Conservation (phyloP, 2,113 vertebrate species). For the Psammodynastes pulverulentus region DNA sequence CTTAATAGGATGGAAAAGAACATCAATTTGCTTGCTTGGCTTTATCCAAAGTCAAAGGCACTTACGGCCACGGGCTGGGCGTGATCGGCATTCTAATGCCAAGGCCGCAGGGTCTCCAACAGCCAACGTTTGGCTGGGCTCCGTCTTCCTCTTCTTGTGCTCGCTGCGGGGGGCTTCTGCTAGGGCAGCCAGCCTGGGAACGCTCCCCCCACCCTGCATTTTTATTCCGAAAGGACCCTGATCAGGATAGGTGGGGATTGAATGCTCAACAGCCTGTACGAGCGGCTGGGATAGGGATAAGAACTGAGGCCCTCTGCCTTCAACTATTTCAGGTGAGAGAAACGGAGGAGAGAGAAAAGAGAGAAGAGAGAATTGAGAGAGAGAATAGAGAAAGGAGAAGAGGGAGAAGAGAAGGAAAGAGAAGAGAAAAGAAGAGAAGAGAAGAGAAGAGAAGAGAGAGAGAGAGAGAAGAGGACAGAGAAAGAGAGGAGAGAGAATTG, state of each 20-base stretch:
- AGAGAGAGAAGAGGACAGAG: too few relatives aligned
- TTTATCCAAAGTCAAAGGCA: conserved; percentile 69
- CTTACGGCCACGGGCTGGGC: conserved; percentile 42
- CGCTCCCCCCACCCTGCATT: conserved; percentile 6
- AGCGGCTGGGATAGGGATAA: background rate
- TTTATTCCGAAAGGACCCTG: background rate
- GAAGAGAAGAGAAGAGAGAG: too few relatives aligned
- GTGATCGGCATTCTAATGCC: conserved; percentile 57
- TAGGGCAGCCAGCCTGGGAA: background rate
- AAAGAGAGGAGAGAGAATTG: too few relatives aligned
- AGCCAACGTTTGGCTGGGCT: background rate
- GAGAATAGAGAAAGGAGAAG: too few relatives aligned
- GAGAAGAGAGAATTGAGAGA: too few relatives aligned
- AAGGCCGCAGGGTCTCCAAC: background rate
- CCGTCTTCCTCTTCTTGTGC: too few relatives aligned
- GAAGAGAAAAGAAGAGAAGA: too few relatives aligned
- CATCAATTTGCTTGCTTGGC: conserved; percentile 68
- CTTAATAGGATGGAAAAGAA: conserved; percentile 69
- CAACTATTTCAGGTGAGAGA: background rate
- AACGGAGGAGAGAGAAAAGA: too few relatives aligned
- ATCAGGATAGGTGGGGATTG: background rate
- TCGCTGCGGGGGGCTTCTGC: background rate
- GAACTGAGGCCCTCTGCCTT: background rate
- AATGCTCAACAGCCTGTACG: background rate
- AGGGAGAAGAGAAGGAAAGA: too few relatives aligned